Evolutionary conservation across 2,113 vertebrate genomes (phyloP), one percentile per base, ranked within the genome.

Genomic region (Turdus rufiventris): DNA sequence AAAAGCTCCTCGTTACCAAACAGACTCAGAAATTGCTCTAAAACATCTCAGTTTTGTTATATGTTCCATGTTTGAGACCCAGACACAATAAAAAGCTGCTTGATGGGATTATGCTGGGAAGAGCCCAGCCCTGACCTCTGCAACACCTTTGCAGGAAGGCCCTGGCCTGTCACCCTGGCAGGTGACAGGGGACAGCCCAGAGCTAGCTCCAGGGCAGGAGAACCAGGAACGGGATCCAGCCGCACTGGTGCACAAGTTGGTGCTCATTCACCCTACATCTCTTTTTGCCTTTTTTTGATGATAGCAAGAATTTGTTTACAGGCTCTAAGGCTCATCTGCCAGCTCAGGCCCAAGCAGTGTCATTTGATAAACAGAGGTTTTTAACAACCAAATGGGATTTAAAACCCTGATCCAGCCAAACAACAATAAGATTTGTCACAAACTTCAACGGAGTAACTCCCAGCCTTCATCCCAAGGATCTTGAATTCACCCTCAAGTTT

Each of bases 401-500:
- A 18, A 86, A 86, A 38, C 26, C 65, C 56, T 24, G 38, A 56
- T 12, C 70, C 20, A 61, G 74, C 8, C 5, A 58, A 89, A 24
- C 1, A 0, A 5, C 1, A 0, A 5, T 4, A 54, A 78, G 28
- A 51, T 63, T 7, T 48, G 25, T 21, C n/a, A 8, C 7, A 8
- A 61, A 9, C 16, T 78, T 29, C 23, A 54, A 13, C 0, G 1
- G 45, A 56, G 47, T 18, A 9, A 4, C 54, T n/a, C 57, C 36
- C 3, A 58, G n/a, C 34, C 73, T 67, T 40, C 48, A 33, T 11
- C 62, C 45, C 2, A 2, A 73, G 23, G 45, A 34, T 8, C 60
- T 24, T 6, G 9, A 19, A 20, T 10, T 42, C 40, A 28, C 2
- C 7, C 18, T 25, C 1, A 1, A 34, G 13, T 16, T 71, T 26